Base-by-base conservation (phyloP, 2,113 vertebrate species). In the Litocranius walleri region DNA sequence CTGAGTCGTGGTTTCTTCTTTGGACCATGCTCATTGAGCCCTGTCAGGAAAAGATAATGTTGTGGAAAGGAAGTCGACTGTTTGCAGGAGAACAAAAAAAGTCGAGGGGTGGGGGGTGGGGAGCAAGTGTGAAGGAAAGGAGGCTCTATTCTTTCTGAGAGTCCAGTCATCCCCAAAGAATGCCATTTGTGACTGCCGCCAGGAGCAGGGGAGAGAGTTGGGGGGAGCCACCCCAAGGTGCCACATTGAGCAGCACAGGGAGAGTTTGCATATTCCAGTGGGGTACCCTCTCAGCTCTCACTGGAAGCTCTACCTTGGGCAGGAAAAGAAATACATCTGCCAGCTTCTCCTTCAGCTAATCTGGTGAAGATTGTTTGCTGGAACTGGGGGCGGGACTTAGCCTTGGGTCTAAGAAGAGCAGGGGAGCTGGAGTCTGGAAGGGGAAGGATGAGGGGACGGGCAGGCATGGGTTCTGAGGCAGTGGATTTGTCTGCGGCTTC, bases 21-120 rank as follows among this genome's bases (percentile, higher is more conserved):
- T 88, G 97, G 90, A 97, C 80, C 95, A 94, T 93, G 95, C 91
- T 56, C 96, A 61, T 81, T 97, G 98, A 98, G 98, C 95, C 56
- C 97, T 98, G 98, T 95, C 96, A 52, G 98, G 98, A 98, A 98
- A 98, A 30, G 98, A 99, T 99, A 99, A 98, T 98, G 97, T 98
- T 57, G 91, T 78, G 45, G 81, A 97, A 98, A 99, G 99, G 99
- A 99, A 98, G 98, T 97, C n/a, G 98, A 96, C 98, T 98, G 90
- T 97, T 98, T 98, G 52, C 95, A 91, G 96, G 97, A 94, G 98
- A 98, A 99, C 98, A 98, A 99, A 99, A 98, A 98, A 97, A 36
- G 64, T 95, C 4, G 13, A 90, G 88, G 21, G 23, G 56, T 10
- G 1, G 98, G 97, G 96, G 61, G 77, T 74, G 43, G 40, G 23